Conservation (phyloP, 2,113 vertebrate genomes). For the Turnix velox region DNA sequence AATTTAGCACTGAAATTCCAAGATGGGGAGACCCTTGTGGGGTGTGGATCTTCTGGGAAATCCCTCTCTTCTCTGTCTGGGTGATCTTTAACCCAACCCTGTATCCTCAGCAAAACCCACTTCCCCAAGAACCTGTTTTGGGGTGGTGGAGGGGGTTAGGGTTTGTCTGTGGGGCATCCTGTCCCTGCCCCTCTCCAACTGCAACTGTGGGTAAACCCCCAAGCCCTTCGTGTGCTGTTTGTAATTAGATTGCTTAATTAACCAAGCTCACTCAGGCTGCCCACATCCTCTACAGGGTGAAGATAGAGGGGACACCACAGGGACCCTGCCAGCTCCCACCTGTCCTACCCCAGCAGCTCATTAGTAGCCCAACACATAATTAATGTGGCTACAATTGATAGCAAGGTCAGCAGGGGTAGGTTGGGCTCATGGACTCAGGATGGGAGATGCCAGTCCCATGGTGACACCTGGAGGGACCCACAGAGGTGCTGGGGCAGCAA, state of each 20-base stretch:
- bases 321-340: not conserved
- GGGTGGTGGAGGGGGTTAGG: not conserved
- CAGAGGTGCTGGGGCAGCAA: rapidly evolving
- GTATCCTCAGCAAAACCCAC: not conserved
- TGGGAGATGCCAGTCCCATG: rapidly evolving
- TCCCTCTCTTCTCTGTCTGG: not conserved
- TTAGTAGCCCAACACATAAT: not conserved
- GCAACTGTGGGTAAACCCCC: not conserved
- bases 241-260: not conserved
- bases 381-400: not conserved
- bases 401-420: not conserved
- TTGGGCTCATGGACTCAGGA: rapidly evolving
- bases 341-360: not conserved
- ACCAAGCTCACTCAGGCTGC: not conserved
- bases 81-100: not conserved
- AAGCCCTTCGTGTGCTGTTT: rapidly evolving
- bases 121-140: rapidly evolving
- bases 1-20: not conserved
- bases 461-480: rapidly evolving
- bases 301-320: not conserved
- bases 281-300: not conserved
- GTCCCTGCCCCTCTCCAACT: not conserved
- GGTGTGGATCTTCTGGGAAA: not conserved
- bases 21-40: not conserved
- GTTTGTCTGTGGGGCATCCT: not conserved